Evolutionary conservation across 2,888 invertebrate genomes (phyloP).

Genomic region (Graphium colonna): DNA sequence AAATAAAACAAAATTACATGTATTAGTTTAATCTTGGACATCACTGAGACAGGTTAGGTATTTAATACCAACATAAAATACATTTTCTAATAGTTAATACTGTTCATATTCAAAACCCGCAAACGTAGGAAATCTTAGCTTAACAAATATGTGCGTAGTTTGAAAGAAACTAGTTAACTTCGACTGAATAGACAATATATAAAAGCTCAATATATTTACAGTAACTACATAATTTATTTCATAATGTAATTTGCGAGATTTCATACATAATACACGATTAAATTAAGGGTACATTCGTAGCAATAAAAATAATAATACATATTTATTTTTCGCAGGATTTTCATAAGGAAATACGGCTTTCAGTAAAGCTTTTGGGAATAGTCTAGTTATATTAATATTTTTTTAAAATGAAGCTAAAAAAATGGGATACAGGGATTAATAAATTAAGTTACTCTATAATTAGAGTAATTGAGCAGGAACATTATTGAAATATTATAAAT

Average conservation of each 20-base stretch:
- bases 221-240: too few species aligned
- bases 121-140: not conserved
- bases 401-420: not conserved
- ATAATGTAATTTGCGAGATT: too few species aligned
- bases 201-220: too few species aligned
- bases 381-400: not conserved
- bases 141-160: not conserved
- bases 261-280: too few species aligned
- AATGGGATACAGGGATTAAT: not conserved
- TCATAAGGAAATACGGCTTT: too few species aligned
- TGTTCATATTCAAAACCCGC: constrained; percentile 1
- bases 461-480: not conserved
- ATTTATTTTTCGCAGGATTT: too few species aligned
- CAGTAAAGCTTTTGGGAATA: too few species aligned
- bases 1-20: not conserved
- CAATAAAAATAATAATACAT: too few species aligned
- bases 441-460: not conserved
- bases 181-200: too few species aligned
- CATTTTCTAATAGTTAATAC: constrained; percentile 5
- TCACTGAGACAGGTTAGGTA: constrained; percentile 3
- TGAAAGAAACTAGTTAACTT: not conserved
- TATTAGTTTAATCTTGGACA: constrained; percentile 1
- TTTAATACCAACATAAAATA: constrained; percentile 11
- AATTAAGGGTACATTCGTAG: too few species aligned
- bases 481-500: not conserved